Base-by-base conservation (phyloP, 2,113 vertebrate species). In the Bubalus kerabau region DNA sequence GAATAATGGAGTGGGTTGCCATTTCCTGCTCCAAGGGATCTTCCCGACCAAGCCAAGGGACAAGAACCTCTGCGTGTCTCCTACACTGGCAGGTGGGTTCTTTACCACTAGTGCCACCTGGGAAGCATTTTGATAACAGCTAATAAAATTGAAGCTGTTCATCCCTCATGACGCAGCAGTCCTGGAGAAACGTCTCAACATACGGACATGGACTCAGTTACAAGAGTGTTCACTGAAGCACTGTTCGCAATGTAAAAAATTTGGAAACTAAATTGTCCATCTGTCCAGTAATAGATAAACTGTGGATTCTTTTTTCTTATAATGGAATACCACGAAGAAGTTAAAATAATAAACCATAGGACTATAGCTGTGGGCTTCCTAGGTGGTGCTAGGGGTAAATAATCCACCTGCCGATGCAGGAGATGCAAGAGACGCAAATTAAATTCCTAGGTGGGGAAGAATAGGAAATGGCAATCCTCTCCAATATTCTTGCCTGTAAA, bases 321-420 rank as follows among this genome's bases (percentile, higher is more conserved):
- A 23, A 21, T 28, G 15, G 54, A 89, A 92, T 86, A 86, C 10
- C 48, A 64, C 23, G 48, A 87, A 62, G 32, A 91, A 89, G 64
- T 11, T 87, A 90, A 97, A 90, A 48, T 64, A 87, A 87, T 89
- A 93, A 95, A 83, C 74, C 57, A 74, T 5, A 95, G 48, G 81
- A 67, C 81, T 36, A 74, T 30, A 92, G 59, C 48, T 74, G 11
- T 13, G 21, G 67, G 10, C 67, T 24, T 74, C 67, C 21, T 40
- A 74, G 11, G 67, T 40, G 10, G 10, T 24, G 36, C 67, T 40
- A 24, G 67, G 12, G 67, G 36, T 24, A 24, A 40, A 64, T 30
- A 32, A 32, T 32, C 30, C 11, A 13, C 21, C 36, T 43, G 67
- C 36, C 3, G 0, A 13, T 74, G 21, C 67, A 74, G 36, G 67